Evolutionary conservation across 2,113 vertebrate genomes (phyloP), one percentile per base, ranked within the genome.

Genomic region (Chaetodon trifascialis): DNA sequence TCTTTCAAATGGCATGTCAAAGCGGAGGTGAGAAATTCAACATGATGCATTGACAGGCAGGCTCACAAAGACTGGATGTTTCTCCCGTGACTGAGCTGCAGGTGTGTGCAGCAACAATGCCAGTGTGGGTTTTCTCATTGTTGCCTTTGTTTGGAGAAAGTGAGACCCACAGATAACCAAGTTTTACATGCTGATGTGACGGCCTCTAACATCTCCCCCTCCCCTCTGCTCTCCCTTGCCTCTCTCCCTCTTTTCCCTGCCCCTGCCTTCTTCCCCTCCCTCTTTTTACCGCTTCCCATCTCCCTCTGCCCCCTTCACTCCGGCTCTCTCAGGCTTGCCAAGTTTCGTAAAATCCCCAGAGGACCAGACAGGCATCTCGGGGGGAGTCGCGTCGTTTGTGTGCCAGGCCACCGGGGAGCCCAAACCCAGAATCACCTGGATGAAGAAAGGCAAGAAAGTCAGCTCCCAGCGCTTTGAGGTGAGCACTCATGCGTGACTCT

Each of bases 391-490:
- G 11, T 99, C 98, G 69, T 99, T 99, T 87, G 98, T 99, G 92
- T 99, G 98, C 95, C 97, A 97, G 95, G 97, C 98, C 82, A 92
- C 95, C 16, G 98, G 97, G 79, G 98, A 99, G 70, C 98, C 98
- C 82, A 99, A 97, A 83, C 98, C 98, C 52, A 95, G 98, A 10
- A 99, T 99, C 95, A 99, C 98, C 4, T 99, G 98, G 98, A 98
- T 99, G 98, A 99, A 99, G 94, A 99, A 99, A 93, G 98, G 98
- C 87, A 99, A 99, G 95, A 99, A 98, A 96, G 98, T 99, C 94
- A 99, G 98, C 95, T 99, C 98, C 72, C 98, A 99, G 93, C 97
- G 98, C 82, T 99, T 99, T 64, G 98, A 99, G 98, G 98, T 99
- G 88, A 73, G 91, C 80, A 67, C 73, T 77, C 63, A 30, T 52